Conservation (phyloP, 1,140 invertebrate species). For the Drosophila dunni region DNA sequence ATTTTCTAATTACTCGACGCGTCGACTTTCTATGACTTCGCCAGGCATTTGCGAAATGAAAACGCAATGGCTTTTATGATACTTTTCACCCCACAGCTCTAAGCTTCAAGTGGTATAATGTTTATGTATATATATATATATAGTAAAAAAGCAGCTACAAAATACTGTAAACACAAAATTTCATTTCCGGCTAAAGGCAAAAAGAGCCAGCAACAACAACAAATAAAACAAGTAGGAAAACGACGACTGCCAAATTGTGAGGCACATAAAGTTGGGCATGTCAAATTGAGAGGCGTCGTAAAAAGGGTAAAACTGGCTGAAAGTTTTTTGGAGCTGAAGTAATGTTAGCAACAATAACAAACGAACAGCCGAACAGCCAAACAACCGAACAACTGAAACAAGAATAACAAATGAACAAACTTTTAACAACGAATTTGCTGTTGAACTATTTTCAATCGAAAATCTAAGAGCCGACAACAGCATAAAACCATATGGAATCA, state of each 20-base stretch:
- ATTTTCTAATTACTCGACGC: constrained; percentile 79
- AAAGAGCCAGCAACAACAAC: constrained; percentile 4
- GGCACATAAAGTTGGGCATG: constrained; percentile 66
- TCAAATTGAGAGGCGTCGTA: constrained; percentile 50
- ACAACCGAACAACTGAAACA: constrained; percentile 26
- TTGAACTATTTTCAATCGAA: constrained; percentile 46
- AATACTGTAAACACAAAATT: constrained; percentile 50
- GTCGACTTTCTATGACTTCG: constrained; percentile 76
- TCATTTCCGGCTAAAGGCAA: constrained; percentile 28
- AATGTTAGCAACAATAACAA: constrained; percentile 38
- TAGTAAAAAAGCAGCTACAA: constrained; percentile 13
- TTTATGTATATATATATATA: constrained; percentile 15
- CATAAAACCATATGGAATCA: constrained; percentile 12
- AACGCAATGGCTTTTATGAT: constrained; percentile 64
- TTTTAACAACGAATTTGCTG: constrained; percentile 43
- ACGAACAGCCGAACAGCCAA: constrained; percentile 5
- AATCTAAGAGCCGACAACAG: constrained; percentile 19
- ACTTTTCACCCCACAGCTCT: not conserved
- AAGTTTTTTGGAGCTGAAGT: constrained; percentile 57
- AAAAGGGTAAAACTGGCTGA: constrained; percentile 33
- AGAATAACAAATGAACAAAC: constrained; percentile 34
- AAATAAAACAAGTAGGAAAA: constrained; percentile 29
- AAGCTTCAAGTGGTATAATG: constrained; percentile 31
- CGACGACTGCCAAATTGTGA: constrained; percentile 53
- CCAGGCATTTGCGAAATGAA: constrained; percentile 52